Base-by-base conservation (phyloP, 2,888 invertebrate genomes). In the Erebia epiphron region DNA sequence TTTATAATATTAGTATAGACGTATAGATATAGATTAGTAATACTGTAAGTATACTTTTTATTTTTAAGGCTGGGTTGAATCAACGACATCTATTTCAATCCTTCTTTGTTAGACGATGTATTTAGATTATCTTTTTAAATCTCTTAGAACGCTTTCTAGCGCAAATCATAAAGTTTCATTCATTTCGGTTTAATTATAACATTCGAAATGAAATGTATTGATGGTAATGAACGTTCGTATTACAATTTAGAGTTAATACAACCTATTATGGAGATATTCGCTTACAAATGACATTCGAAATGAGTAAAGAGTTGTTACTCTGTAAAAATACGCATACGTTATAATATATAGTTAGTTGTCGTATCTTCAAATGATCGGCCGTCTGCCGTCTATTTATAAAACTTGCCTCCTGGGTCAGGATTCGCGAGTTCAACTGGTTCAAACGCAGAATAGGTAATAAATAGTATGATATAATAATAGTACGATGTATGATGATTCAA, bases 151-250 rank as follows among this genome's bases (percentile, higher is more conserved):
- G 46, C 67, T 67, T 58, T 67, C 67, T 67, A 67, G n/a, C 49
- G 58, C 58, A 56, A 57, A 66, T 66, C 56, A 67, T 67, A 58
- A 67, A 57, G 66, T 66, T 66, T 66, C 46, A 57, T 67, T 67
- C 58, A 67, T 58, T 43, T 58, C 49, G 43, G 35, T 58, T 54
- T 49, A 58, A 67, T 66, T 56, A 21, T 43, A 54, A 54, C 46
- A 66, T 67, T 67, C 58, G 58, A 67, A 67, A 67, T 58, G 57
- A 26, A 58, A 67, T 58, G 49, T 49, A 58, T 57, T 54, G 67
- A 67, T 67, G 49, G 49, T 58, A 58, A 67, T 67, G 49, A 10
- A 49, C 67, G 49, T 41, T 18, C 35, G 41, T 64, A 52, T 46
- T 61, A 49, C 21, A 21, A 62, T 49, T 8, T 49, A 49, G 62